Percentiles rank a stretch among this genome's conserved stretches.
Conservation (phyloP, 2,888 invertebrate genomes). For the Metopia argyrocephala region DNA sequence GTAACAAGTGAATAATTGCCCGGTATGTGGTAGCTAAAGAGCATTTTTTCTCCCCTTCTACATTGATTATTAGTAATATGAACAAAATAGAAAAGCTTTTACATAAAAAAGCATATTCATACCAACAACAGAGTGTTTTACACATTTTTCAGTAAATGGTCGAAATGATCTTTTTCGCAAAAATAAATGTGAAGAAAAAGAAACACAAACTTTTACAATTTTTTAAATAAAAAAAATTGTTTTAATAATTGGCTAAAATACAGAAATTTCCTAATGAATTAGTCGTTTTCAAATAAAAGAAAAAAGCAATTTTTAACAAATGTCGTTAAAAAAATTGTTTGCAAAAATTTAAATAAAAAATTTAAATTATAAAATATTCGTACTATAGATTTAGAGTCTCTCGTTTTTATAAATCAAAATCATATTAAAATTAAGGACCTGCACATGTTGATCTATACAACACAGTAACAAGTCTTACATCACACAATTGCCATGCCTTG, state of each 20-base stretch:
- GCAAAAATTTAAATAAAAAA: no score
- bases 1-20: constrained; percentile 67
- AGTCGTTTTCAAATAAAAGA: constrained; percentile 9
- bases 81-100: constrained; percentile 5
- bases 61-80: constrained; percentile 8
- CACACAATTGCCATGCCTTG: no score
- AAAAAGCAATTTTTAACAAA: not conserved
- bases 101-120: constrained; percentile 24
- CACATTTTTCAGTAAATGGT: not conserved
- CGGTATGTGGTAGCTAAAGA: constrained; percentile 63
- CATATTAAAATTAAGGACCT: no score
- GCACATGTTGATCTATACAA: no score
- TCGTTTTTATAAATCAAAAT: no score
- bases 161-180: not conserved
- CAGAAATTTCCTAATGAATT: constrained; percentile 28
- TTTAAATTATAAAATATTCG: no score
- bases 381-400: no score
- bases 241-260: constrained; percentile 47
- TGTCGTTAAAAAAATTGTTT: no score
- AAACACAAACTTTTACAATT: constrained; percentile 20
- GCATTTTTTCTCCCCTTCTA: not conserved
- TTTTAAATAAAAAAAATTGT: constrained; percentile 38
- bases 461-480: no score
- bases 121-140: not conserved
- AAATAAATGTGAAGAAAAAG: not conserved